Evolutionary conservation across 2,797 vertebrate species (phyloP).

Genomic region (Parauchenoglanis ngamensis): DNA sequence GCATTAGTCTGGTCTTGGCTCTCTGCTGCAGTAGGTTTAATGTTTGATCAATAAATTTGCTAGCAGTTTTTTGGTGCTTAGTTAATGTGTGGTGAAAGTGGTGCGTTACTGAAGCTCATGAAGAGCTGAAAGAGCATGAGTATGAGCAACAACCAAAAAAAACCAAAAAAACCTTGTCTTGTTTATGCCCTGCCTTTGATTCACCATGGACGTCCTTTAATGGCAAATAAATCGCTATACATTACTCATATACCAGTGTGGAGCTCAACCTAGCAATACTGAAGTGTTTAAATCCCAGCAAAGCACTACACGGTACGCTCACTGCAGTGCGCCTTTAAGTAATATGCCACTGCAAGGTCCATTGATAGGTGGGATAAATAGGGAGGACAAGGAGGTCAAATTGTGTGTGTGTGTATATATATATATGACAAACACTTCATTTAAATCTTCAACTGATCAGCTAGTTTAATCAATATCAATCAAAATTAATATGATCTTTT

Average conservation of each 20-base stretch:
- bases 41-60: not conserved
- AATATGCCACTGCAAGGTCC: not conserved
- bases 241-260: not conserved
- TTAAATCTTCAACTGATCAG: not conserved
- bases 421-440: not conserved
- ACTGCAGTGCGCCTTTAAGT: not conserved
- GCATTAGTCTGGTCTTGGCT: not conserved
- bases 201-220: not conserved
- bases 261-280: not conserved
- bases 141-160: too few species aligned
- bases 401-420: not conserved
- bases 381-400: not conserved
- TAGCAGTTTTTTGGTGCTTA: too few species aligned
- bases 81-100: not conserved
- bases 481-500: not conserved
- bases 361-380: not conserved
- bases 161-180: too few species aligned
- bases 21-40: not conserved
- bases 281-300: not conserved
- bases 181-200: not conserved
- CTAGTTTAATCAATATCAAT: not conserved
- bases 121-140: not conserved
- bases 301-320: not conserved
- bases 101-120: not conserved
- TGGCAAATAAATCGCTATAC: not conserved